These are phyloP conservation scores for Gnathonemus echidnorhynchus DNA, from an alignment of 2,113 vertebrate genomes.

Conservation along the genomic window DNA sequence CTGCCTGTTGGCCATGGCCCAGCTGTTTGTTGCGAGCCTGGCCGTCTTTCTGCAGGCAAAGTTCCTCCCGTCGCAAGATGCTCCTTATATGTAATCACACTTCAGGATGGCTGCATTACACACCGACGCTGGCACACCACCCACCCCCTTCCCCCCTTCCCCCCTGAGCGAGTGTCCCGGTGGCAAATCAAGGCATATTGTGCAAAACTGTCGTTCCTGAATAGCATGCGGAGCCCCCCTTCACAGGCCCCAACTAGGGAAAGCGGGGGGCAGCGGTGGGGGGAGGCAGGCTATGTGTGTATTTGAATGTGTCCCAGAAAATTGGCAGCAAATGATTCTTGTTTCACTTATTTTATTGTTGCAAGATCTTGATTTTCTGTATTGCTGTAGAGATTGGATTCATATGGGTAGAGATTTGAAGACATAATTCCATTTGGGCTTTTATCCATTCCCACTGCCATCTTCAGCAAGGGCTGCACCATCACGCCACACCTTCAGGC, in stretches of 20 bases:
- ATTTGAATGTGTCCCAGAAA: background rate
- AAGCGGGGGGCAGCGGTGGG: background rate
- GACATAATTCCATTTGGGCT: background rate
- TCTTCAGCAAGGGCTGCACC: background rate
- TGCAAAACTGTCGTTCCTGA: background rate
- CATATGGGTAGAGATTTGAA: background rate
- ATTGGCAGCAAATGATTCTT: background rate
- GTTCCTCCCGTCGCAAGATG: background rate
- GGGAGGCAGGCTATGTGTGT: background rate
- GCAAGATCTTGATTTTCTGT: background rate
- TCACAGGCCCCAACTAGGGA: background rate
- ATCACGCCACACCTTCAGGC: background rate
- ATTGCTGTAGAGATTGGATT: background rate
- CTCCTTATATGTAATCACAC: background rate
- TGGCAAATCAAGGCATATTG: background rate
- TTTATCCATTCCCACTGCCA: background rate
- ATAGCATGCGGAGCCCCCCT: background rate
- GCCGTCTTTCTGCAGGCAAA: background rate
- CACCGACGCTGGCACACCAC: background rate
- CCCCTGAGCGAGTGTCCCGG: background rate
- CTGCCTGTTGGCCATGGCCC: background rate
- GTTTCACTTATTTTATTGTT: background rate
- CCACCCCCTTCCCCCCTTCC: too few species aligned
- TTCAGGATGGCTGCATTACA: background rate
- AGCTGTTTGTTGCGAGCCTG: background rate